phyloP scores from a whole-genome alignment of 2,113 vertebrate genomes.

The Equus przewalskii region DNA sequence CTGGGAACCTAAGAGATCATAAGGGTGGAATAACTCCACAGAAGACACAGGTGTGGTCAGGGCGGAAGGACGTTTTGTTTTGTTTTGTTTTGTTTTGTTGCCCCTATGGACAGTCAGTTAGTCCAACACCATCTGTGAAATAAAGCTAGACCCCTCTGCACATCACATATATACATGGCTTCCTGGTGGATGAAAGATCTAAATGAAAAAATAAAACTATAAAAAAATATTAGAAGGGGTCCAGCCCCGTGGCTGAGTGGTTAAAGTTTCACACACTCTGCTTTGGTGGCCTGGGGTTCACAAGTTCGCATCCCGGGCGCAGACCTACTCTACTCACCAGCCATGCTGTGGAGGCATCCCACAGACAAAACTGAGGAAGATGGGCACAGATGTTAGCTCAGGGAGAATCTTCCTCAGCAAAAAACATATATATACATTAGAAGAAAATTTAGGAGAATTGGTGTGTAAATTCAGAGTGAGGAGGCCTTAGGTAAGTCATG shows the following conservation, averaged over 20 bases:
- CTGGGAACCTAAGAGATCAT: not conserved
- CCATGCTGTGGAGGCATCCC: too few species aligned
- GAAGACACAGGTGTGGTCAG: not conserved
- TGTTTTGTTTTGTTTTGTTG: not conserved
- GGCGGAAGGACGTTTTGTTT: not conserved
- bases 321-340: too few species aligned
- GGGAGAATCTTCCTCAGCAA: too few species aligned
- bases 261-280: too few species aligned
- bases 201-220: not conserved
- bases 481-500: not conserved
- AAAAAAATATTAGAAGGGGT: constrained; percentile 10
- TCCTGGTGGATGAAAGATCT: not conserved
- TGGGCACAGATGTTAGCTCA: too few species aligned
- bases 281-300: too few species aligned
- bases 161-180: not conserved
- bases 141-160: not conserved
- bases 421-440: not conserved
- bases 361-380: too few species aligned
- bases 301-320: too few species aligned
- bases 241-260: too few species aligned
- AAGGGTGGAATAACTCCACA: not conserved
- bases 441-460: not conserved
- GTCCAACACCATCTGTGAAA: not conserved
- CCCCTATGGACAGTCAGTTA: not conserved
- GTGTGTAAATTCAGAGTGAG: not conserved